phyloP scores from a whole-genome alignment of 2,797 vertebrate genomes.

The Rhinichthys osculus region DNA sequence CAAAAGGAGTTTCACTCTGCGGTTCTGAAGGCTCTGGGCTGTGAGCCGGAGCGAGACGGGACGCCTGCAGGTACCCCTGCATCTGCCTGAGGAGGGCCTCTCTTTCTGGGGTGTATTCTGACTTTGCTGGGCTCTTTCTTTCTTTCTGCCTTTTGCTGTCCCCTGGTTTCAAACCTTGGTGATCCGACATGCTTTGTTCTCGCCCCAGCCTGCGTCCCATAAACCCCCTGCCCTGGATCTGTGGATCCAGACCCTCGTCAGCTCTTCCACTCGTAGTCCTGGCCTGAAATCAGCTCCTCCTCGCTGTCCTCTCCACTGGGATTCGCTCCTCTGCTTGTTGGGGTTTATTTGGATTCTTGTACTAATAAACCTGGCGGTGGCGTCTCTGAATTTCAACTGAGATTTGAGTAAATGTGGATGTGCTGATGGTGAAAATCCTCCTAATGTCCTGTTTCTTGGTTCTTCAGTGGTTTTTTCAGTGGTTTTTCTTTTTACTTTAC shows the following conservation, averaged over 20 bases:
- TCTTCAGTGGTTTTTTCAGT: constrained; percentile 9
- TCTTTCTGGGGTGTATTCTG: constrained; percentile 43
- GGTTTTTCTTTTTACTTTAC: constrained; percentile 24
- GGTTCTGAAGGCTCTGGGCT: constrained; percentile 81
- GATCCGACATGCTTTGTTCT: background rate
- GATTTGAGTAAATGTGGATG: constrained; percentile 43
- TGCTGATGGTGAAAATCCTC: constrained; percentile 47
- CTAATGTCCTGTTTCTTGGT: background rate
- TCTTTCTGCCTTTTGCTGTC: constrained; percentile 21
- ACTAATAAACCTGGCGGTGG: constrained; percentile 56
- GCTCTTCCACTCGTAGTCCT: background rate
- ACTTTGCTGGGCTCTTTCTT: constrained; percentile 30
- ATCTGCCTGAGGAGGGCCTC: constrained; percentile 33
- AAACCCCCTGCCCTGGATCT: background rate
- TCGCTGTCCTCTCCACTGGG: constrained; percentile 64
- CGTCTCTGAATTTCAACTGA: constrained; percentile 52
- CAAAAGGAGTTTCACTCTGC: constrained; percentile 85
- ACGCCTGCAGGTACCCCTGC: constrained; percentile 80
- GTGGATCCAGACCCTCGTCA: background rate
- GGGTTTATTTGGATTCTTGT: constrained; percentile 44
- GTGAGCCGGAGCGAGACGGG: constrained; percentile 69
- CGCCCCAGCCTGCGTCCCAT: background rate
- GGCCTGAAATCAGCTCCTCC: constrained; percentile 37
- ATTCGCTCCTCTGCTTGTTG: constrained; percentile 24
- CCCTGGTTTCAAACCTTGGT: constrained; percentile 17